These are phyloP conservation scores for Cheilosia urbana DNA, from an alignment of 2,888 invertebrate species.

Conservation along the genomic window DNA sequence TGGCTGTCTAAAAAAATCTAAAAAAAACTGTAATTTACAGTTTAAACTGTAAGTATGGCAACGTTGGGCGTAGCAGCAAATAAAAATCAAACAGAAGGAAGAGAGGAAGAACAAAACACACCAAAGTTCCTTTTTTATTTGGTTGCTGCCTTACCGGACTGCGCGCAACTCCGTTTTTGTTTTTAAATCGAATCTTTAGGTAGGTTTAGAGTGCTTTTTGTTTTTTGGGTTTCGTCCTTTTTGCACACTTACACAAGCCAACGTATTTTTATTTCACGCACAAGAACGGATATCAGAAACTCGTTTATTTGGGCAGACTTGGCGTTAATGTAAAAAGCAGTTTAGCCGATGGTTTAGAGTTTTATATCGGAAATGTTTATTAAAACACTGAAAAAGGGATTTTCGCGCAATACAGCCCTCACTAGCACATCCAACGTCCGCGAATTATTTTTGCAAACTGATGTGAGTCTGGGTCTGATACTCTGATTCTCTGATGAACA, in stretches of 20 bases:
- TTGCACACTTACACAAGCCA: background rate
- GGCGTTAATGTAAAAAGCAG: background rate
- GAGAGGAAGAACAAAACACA: constrained; percentile 11
- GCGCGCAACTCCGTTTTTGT: constrained; percentile 16
- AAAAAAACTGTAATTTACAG: too few relatives aligned
- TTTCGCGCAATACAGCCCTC: constrained; percentile 50
- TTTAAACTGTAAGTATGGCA: too few relatives aligned
- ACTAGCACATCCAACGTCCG: constrained; percentile 61
- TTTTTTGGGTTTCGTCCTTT: constrained; percentile 8
- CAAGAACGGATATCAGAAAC: background rate
- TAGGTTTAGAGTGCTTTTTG: background rate
- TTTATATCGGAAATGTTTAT: constrained; percentile 19
- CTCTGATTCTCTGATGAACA: constrained; percentile 11
- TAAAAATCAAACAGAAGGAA: constrained; percentile 3
- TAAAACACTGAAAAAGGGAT: constrained; percentile 19
- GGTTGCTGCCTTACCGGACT: constrained; percentile 21
- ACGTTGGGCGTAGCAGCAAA: constrained; percentile 1
- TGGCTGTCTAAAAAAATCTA: too few relatives aligned
- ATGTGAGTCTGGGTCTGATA: constrained; percentile 16
- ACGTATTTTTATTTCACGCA: constrained; percentile 12
- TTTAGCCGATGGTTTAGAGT: constrained; percentile 1
- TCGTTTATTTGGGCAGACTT: background rate
- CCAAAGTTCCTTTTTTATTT: constrained; percentile 14
- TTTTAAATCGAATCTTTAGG: background rate
- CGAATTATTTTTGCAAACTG: constrained; percentile 71